Base-by-base conservation (phyloP, 2,888 invertebrate genomes). In the Drosophila vallismaia region DNA sequence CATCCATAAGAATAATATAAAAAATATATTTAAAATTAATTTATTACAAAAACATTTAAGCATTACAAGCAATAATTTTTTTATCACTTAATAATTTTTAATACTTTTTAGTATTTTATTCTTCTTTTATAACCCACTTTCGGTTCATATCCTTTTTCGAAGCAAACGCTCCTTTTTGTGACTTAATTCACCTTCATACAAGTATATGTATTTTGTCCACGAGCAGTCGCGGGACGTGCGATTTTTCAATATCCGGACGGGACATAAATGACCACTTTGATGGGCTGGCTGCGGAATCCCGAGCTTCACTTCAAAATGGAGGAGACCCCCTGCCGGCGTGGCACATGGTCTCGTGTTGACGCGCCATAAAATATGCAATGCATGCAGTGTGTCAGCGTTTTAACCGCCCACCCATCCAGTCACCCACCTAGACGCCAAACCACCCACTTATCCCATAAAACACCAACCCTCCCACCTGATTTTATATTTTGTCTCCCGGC, bases 271-370 rank as follows among this genome's bases (percentile, higher is more conserved):
- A 71, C 75, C 81, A 70, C 62, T 77, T 79, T 76, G 66, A 72
- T 71, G 59, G 72, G 52, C 36, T 40, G 38, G n/a, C 26, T 38
- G 50, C 55, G 53, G 42, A 52, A 51, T 52, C 52, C 59, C 10
- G 10, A 8, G 53, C 59, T 60, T 29, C 48, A 58, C 57, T 72
- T 57, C 55, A 29, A 14, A 46, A 14, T 45, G n/a, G 19, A 19
- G 54, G 19, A 19, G 54, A 62, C 48, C 55, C 72, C 63, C 46
- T 64, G 64, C 86, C 71, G 77, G 70, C 19, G 79, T 76, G 88
- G 82, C 86, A 82, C 82, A 85, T 82, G 82, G 82, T 81, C 82
- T 79, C 83, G 88, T 86, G 88, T 84, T 84, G 84, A 84, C 86
- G 84, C 75, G 77, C 77, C 79, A 84, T 84, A 84, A 84, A 88